Base-by-base conservation (phyloP, 1,140 invertebrate genomes). In the Formica selysi region DNA sequence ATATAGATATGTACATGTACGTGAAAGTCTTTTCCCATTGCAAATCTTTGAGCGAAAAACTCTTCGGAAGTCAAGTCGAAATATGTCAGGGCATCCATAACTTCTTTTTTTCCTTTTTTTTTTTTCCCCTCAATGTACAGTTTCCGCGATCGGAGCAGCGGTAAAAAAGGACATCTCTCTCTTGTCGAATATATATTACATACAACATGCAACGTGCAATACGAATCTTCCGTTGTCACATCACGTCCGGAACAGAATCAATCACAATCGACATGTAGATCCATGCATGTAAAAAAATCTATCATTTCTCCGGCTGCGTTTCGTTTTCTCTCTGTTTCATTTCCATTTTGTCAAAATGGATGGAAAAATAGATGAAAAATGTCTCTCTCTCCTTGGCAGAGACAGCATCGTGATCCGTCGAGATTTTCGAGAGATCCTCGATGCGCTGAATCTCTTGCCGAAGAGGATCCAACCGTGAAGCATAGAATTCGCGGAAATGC, bases 361-460 rank as follows among this genome's bases (percentile, higher is more conserved):
- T 6, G 11, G 29, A 22, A 22, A 62, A 62, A 61, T 13, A 26
- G 13, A 29, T 11, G 22, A 22, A n/a, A 19, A 19, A 16, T 3
- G 16, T 51, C 44, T 48, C 44, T 48, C 48, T 76, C 32, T 54
- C 54, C 38, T 68, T 51, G n/a, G 44, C 68, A 68, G 68, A 80
- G 62, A 41, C 44, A 26, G 13, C 44, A 10, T 38, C 19, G 51
- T n/a, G 32, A 38, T 68, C 32, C 48, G 48, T 44, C 16, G 64
- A 70, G 64, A 57, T 57, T 64, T 26, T 68, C 22, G 76, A 68
- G 62, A 54, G 29, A 51, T 67, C 29, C 22, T 32, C 26, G 16
- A 51, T 6, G 16, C 38, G 38, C 38, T 32, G 76, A 79, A 26
- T 38, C 38, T 57, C 16, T 57, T 54, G 8, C 19, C 1, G 7